phyloP scores from a whole-genome alignment of 2,888 invertebrate genomes.

The Nomada hirtipes region DNA sequence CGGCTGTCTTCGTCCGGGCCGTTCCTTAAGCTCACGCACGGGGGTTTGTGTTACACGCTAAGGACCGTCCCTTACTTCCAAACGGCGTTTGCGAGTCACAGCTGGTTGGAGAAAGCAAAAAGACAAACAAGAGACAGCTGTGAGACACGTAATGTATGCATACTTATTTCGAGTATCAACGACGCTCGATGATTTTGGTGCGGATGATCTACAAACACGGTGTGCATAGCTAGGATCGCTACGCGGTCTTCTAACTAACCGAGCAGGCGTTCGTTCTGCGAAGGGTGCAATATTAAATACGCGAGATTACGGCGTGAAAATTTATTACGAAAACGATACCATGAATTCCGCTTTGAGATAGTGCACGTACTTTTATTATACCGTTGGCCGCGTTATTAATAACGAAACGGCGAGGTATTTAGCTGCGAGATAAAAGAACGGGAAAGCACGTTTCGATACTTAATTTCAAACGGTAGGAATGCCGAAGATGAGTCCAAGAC shows the following conservation, averaged over 20 bases:
- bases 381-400: conserved; percentile 59
- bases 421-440: conserved; percentile 57
- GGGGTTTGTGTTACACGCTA: conserved; percentile 68
- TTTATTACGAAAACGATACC: conserved; percentile 51
- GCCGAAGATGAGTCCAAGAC: conserved; percentile 41
- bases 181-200: neutral
- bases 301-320: conserved; percentile 40
- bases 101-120: conserved; percentile 54
- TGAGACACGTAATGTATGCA: conserved; percentile 24
- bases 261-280: too few species aligned
- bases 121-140: conserved; percentile 38
- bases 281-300: conserved; percentile 26
- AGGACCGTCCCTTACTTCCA: conserved; percentile 61
- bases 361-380: conserved; percentile 50
- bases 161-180: neutral
- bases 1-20: conserved; percentile 71
- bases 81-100: conserved; percentile 49
- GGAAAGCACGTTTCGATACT: conserved; percentile 66
- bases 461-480: conserved; percentile 64
- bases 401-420: conserved; percentile 63
- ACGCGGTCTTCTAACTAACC: too few species aligned
- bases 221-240: neutral
- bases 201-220: neutral
- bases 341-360: conserved; percentile 52
- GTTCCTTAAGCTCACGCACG: conserved; percentile 71